Base-by-base conservation (phyloP, 2,888 invertebrate genomes). In the Reticulitermes lucifugus region DNA sequence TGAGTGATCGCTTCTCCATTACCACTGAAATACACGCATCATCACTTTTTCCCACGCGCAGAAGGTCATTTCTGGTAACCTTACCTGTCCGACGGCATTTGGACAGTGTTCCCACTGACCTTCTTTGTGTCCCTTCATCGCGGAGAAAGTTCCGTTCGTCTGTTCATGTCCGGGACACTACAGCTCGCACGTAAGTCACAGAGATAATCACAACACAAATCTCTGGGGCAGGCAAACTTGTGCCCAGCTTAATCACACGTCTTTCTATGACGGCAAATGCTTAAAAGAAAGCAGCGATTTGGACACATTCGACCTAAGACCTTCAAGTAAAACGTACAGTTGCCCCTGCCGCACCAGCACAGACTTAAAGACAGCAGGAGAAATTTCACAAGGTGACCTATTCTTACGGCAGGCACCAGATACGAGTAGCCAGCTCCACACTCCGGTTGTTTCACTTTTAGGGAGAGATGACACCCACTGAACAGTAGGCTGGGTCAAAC, bases 61-160 rank as follows among this genome's bases (percentile, higher is more conserved):
- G 55, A 60, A 60, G 60, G 60, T 60, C 60, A 60, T 18, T 60
- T 22, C 14, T 18, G 60, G 18, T 60, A 60, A 60, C 60, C 6
- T 60, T 60, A 60, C 21, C 22, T 18, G 60, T 21, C 60, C 21
- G n/a, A 6, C 43, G 75, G 43, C 22, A 43, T 75, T 75, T 75
- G 9, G 75, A 75, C 41, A 73, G 41, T 35, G 35, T 35, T 73
- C 41, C 73, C 41, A 41, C 75, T 75, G 75, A 43, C 75, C 75
- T 75, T 75, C 43, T 75, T 75, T 43, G 75, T 75, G 75, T 75
- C 75, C 75, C 43, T 7, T 43, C 43, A 75, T 22, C 7, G 75
- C 18, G 43, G 75, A 75, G 75, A 75, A 75, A 75, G 75, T 75
- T 43, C 21, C 21, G 22, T 43, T 22, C 12, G 10, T 75, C 41